phyloP scores from a whole-genome alignment of 2,797 vertebrate species.

The Phaenicophaeus curvirostris region DNA sequence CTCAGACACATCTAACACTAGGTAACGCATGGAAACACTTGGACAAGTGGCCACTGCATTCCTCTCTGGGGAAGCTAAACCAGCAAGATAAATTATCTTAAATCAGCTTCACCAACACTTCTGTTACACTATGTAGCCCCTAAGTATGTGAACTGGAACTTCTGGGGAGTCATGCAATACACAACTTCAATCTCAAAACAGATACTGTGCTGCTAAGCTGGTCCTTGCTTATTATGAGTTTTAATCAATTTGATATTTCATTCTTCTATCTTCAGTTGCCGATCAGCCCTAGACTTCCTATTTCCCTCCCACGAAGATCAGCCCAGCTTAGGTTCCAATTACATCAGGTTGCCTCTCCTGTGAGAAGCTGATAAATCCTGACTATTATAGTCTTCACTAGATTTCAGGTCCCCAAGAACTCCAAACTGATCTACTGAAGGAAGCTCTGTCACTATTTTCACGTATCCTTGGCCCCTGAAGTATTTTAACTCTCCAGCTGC shows the following conservation, averaged over 20 bases:
- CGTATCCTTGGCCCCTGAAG: not conserved
- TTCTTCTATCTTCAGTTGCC: not conserved
- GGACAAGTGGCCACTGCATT: rapidly evolving
- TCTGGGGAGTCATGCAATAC: not conserved
- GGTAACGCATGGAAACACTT: not conserved
- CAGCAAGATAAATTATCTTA: not conserved
- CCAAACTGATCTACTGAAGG: not conserved
- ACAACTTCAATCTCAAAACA: not conserved
- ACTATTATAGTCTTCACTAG: not conserved
- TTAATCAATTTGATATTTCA: not conserved
- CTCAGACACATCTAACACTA: not conserved
- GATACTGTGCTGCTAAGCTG: not conserved
- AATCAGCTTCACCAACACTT: not conserved
- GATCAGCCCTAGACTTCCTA: not conserved
- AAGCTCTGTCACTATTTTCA: not conserved
- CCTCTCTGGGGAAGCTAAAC: not conserved
- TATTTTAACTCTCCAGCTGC: not conserved
- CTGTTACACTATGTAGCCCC: not conserved
- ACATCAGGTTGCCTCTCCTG: not conserved
- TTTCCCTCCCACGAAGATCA: not conserved
- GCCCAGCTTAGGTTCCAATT: not conserved
- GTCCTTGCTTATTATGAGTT: not conserved
- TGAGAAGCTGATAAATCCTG: not conserved
- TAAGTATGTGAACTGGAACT: not conserved
- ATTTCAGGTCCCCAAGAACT: not conserved